Conservation (phyloP, 1,140 invertebrate species). For the Nephila pilipes region DNA sequence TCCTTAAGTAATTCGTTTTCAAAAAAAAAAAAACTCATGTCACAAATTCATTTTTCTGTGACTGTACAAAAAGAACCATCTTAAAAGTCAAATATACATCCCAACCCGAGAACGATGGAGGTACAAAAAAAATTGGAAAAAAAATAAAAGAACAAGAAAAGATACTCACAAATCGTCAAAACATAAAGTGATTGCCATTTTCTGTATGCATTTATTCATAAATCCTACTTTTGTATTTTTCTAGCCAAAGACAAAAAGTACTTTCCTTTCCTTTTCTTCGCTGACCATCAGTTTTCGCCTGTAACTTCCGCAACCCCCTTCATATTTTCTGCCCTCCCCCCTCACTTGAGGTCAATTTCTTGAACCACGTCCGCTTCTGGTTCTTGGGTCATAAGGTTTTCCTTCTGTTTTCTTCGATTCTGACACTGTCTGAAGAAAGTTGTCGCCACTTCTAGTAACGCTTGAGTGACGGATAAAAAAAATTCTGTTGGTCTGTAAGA, state of each 20-base stretch:
- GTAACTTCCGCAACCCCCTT: background rate
- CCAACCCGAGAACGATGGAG: background rate
- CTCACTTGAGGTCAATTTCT: conserved; percentile 13
- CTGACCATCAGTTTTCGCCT: background rate
- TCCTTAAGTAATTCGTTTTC: too few relatives aligned
- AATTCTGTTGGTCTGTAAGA: too few relatives aligned
- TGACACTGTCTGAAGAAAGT: conserved; percentile 36
- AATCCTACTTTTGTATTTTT: background rate
- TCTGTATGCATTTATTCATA: conserved; percentile 14
- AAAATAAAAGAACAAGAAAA: background rate
- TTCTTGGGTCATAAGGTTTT: conserved; percentile 39
- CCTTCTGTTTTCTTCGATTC: background rate
- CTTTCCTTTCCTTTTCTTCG: conserved; percentile 29
- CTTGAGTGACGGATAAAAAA: background rate
- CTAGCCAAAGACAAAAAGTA: background rate
- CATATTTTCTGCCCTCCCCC: background rate
- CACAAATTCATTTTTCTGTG: too few relatives aligned
- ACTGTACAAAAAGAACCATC: too few relatives aligned
- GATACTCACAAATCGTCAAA: conserved; percentile 18
- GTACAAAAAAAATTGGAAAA: background rate
- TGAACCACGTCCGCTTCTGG: conserved; percentile 22
- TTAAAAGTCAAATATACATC: too few relatives aligned
- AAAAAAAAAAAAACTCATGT: too few relatives aligned
- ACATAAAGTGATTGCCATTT: conserved; percentile 41
- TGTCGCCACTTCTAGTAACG: conserved; percentile 14